Evolutionary conservation across 2,113 vertebrate genomes (phyloP), one percentile per base, ranked within the genome.

Genomic region (Esox niger): DNA sequence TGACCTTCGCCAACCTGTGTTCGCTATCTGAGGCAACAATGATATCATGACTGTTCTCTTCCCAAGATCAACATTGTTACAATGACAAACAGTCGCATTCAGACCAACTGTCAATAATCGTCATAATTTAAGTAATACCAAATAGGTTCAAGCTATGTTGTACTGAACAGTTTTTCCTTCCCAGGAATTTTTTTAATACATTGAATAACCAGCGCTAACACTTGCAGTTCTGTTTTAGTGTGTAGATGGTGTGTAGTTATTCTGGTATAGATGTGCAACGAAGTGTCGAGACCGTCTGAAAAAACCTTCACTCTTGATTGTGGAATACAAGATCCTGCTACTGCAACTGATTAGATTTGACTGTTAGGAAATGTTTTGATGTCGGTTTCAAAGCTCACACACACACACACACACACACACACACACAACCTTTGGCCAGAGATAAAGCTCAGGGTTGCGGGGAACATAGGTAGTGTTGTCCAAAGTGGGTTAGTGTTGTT

Each of bases 1-100:
- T 79, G 70, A 70, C 68, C 68, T 70, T 46, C 0, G 58, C 15
- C 32, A 57, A 32, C 52, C 60, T 47, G 32, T 74, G 23, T 25
- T 17, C 26, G 32, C 47, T 58, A 29, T 73, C 73, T 73, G 71
- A 61, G 71, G 35, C 20, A 56, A 62, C 23, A 56, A 66, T 27
- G n/a, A 59, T 62, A 57, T 74, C 10, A 3, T 38, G 15, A 15
- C 38, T 43, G 15, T 43, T 15, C 17, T 43, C 15, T 43, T 43
- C 13, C 38, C 0, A 17, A 43, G 2, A 43, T n/a, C n/a, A n/a
- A n/a, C n/a, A n/a, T n/a, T n/a, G n/a, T n/a, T n/a, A n/a, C n/a
- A n/a, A n/a, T n/a, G n/a, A n/a, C n/a, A n/a, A n/a, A n/a, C n/a
- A n/a, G n/a, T n/a, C n/a, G n/a, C n/a, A n/a, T n/a, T n/a, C n/a